phyloP scores from a whole-genome alignment of 2,797 vertebrate species.

The Petrocephalus sullivani region DNA sequence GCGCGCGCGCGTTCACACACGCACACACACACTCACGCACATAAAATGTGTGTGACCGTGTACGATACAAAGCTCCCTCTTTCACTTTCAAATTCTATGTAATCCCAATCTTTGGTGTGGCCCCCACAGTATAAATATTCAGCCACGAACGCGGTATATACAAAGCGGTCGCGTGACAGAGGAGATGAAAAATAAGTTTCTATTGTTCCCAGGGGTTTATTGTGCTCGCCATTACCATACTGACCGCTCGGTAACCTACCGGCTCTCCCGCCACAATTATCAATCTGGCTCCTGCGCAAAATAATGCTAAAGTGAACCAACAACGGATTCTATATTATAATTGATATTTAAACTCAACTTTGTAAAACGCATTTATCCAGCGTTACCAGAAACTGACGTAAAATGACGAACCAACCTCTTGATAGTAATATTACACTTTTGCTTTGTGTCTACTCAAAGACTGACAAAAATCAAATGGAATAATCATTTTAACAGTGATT shows the following conservation, averaged over 20 bases:
- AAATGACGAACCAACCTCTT: not conserved
- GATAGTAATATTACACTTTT: not conserved
- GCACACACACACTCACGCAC: not conserved
- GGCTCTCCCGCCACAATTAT: conserved; percentile 45
- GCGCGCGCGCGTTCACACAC: not conserved
- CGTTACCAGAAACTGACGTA: not conserved
- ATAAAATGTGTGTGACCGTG: not conserved
- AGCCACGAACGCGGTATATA: conserved; percentile 35
- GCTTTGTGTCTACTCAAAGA: not conserved
- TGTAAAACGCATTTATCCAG: not conserved
- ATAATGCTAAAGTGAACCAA: not conserved
- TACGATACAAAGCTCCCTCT: not conserved
- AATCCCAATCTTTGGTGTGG: conserved; percentile 26
- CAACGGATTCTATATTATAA: not conserved
- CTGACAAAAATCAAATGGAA: not conserved
- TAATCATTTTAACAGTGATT: not conserved
- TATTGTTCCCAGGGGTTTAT: conserved; percentile 70
- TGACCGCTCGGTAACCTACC: conserved; percentile 69
- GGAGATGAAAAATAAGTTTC: conserved; percentile 69
- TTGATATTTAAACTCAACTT: not conserved
- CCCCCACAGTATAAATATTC: conserved; percentile 35
- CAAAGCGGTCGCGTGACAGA: conserved; percentile 72
- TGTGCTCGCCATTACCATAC: conserved; percentile 69
- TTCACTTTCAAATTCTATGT: conserved; percentile 22
- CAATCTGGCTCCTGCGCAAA: conserved; percentile 21